These are phyloP conservation scores for Archips crataeganus DNA, from an alignment of 2,888 invertebrate species.

Conservation along the genomic window DNA sequence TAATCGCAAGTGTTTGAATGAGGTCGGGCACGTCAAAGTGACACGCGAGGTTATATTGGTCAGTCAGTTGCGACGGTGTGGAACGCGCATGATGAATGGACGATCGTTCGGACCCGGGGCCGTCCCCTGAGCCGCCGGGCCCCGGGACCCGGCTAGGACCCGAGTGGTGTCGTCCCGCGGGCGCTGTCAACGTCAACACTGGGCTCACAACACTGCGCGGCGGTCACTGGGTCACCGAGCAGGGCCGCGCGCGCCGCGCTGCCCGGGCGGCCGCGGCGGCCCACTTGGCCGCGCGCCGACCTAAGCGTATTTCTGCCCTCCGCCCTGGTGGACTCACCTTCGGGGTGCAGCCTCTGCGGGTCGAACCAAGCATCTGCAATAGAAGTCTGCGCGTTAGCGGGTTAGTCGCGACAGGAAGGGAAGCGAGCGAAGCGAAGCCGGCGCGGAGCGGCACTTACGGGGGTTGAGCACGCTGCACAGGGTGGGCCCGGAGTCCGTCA, in stretches of 20 bases:
- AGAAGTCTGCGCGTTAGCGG: constrained; percentile 85
- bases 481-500: constrained; percentile 80
- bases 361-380: constrained; percentile 97
- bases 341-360: constrained; percentile 95
- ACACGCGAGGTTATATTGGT: constrained; percentile 41
- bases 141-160: neutral
- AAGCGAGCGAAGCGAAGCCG: constrained; percentile 69
- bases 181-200: constrained; percentile 52
- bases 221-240: constrained; percentile 54
- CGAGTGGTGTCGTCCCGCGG: neutral
- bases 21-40: constrained; percentile 40
- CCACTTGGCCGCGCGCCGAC: constrained; percentile 65
- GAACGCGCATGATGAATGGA: constrained; percentile 32
- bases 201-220: constrained; percentile 55
- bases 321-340: constrained; percentile 88
- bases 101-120: neutral
- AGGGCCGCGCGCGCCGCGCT: constrained; percentile 45
- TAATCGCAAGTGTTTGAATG: constrained; percentile 42
- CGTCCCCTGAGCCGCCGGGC: neutral
- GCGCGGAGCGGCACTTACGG: constrained; percentile 69
- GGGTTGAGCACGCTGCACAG: constrained; percentile 82
- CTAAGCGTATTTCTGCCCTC: constrained; percentile 64
- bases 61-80: constrained; percentile 26
- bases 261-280: constrained; percentile 54
- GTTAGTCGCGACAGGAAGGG: constrained; percentile 82